phyloP scores from a whole-genome alignment of 2,113 vertebrate genomes.

The Elephantulus edwardii region DNA sequence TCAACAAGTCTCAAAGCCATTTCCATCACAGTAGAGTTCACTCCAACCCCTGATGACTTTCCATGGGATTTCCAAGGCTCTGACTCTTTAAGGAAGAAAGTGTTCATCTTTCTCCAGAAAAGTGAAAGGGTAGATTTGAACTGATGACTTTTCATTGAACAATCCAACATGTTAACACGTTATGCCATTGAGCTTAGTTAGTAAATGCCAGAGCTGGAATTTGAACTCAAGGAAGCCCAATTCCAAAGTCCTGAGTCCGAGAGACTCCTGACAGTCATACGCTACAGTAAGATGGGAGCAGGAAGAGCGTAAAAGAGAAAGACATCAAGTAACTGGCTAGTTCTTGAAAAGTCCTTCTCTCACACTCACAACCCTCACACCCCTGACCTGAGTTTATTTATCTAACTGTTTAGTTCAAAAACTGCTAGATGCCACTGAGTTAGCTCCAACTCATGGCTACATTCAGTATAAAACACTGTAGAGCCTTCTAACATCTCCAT shows the following conservation, averaged over 20 bases:
- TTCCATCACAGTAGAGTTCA: no score
- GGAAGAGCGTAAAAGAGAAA: neutral
- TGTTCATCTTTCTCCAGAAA: no score
- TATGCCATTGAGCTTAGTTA: neutral
- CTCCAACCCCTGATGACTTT: no score
- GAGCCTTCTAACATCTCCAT: neutral
- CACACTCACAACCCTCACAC: neutral
- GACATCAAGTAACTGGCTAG: neutral
- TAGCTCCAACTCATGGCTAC: neutral
- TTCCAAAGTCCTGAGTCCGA: no score
- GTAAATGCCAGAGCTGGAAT: neutral
- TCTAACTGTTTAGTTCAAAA: neutral
- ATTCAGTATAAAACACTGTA: neutral
- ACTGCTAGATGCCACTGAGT: neutral
- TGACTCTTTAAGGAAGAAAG: no score
- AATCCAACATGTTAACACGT: no score
- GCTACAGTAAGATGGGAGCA: fast-evolving
- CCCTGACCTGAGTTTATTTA: neutral
- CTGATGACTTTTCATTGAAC: no score
- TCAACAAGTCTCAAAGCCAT: no score
- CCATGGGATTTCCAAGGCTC: no score
- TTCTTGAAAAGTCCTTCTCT: neutral
- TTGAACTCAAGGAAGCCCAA: neutral
- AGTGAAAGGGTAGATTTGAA: no score
- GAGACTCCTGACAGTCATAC: neutral